Percentiles rank a stretch among this genome's conserved stretches.
Evolutionary conservation across 2,888 invertebrate species (phyloP).

Genomic region (Tetrapedia diversipes): DNA sequence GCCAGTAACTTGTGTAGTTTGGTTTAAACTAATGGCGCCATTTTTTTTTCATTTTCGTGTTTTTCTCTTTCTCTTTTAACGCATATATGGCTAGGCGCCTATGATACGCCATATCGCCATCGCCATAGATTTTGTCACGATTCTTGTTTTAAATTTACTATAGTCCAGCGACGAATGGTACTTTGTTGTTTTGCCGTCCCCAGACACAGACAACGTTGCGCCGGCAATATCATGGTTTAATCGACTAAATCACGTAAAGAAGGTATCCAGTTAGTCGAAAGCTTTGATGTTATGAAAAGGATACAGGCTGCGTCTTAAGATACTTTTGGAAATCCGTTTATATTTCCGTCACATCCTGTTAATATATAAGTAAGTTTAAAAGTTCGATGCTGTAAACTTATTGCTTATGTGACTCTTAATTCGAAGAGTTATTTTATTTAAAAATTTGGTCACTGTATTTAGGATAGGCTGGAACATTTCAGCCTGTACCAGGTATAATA

Average conservation of each 20-base stretch:
- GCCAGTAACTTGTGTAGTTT: constrained; percentile 66
- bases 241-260: constrained; percentile 61
- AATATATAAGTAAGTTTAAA: constrained; percentile 36
- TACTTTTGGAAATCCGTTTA: constrained; percentile 71
- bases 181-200: constrained; percentile 82
- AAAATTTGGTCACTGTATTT: constrained; percentile 50
- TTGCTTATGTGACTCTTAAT: constrained; percentile 40
- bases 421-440: constrained; percentile 49
- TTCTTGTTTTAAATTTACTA: constrained; percentile 69
- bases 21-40: constrained; percentile 46
- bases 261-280: constrained; percentile 57
- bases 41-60: constrained; percentile 23
- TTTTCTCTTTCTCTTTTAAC: constrained; percentile 17
- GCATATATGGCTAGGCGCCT: constrained; percentile 57
- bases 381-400: constrained; percentile 37
- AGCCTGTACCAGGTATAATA: constrained; percentile 54
- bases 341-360: constrained; percentile 51
- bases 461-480: constrained; percentile 45
- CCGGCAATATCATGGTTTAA: constrained; percentile 65
- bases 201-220: constrained; percentile 72
- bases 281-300: constrained; percentile 55
- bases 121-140: constrained; percentile 62
- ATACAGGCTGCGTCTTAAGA: constrained; percentile 69
- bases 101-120: constrained; percentile 66
- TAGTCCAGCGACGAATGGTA: constrained; percentile 81